A percentile compares a stretch with the other conserved stretches of the same genome.
phyloP scores from a whole-genome alignment of 2,797 vertebrate genomes.

The Novumbra hubbsi region DNA sequence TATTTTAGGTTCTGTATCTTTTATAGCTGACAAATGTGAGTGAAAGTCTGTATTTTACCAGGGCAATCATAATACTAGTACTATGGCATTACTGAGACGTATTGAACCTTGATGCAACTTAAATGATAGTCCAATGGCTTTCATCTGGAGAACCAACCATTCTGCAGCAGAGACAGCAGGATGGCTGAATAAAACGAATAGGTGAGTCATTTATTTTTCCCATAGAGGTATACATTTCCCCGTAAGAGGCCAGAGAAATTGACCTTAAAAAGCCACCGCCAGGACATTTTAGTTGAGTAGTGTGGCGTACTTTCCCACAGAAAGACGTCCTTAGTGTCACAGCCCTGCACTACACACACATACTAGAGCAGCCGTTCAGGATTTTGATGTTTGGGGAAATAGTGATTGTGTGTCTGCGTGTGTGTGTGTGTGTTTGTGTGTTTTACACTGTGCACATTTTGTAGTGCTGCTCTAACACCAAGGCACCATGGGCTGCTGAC shows the following conservation, averaged over 20 bases:
- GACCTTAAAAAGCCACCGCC: conserved; percentile 46
- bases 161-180: conserved; percentile 40
- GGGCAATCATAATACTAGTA: not conserved
- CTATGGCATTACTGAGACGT: not conserved
- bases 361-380: conserved; percentile 43
- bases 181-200: conserved; percentile 13
- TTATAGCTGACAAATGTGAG: not conserved
- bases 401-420: conserved; percentile 30
- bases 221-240: conserved; percentile 35
- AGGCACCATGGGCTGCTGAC: conserved; percentile 46
- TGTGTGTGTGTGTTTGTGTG: conserved; percentile 28
- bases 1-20: not conserved
- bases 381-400: conserved; percentile 7
- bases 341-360: conserved; percentile 30
- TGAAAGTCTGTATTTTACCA: not conserved
- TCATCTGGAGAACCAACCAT: conserved; percentile 37
- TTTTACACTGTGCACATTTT: not conserved
- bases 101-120: conserved; percentile 41
- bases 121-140: conserved; percentile 49
- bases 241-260: conserved; percentile 51
- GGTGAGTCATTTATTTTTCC: conserved; percentile 15
- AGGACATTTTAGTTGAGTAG: conserved; percentile 51
- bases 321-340: conserved; percentile 22
- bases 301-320: conserved; percentile 38
- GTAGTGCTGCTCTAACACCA: not conserved